Base-by-base conservation (phyloP, 2,888 invertebrate species). In the Serripes groenlandicus region DNA sequence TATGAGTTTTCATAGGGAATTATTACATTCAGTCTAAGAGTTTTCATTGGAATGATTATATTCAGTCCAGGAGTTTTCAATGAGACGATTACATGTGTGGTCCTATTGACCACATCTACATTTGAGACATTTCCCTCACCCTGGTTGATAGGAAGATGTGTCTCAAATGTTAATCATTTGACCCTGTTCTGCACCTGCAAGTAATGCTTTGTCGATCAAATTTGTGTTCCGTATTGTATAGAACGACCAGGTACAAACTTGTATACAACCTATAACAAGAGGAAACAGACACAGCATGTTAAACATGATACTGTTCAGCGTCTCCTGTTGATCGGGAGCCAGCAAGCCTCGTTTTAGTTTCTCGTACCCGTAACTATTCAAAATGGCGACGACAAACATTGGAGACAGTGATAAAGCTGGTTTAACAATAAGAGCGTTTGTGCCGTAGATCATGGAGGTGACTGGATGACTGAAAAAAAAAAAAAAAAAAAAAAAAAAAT, bases 371-470 rank as follows among this genome's bases (percentile, higher is more conserved):
- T 91, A 91, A 28, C 60, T 52, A 75, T 93, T 93, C 30, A 94
- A 85, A 28, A 94, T 88, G 35, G 83, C 87, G 9, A 93, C 92
- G 0, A 91, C 88, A 23, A 94, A 32, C 93, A 94, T 94, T 0
- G 94, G 94, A 0, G 92, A 88, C 18, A 94, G 62, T 5, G 94
- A 94, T 21, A 88, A 88, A 42, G 94, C 93, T 21, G 94, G 94
- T 74, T 94, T 94, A 5, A 92, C 92, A 49, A 94, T 83, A 26
- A 94, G 85, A 7, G 94, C 94, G 78, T 94, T 94, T 7, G 90
- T 91, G 21, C 93, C 94, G 86, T 89, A 94, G 26, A 94, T 90
- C 92, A 93, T 92, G 2, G 94, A 93, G 0, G 94, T 92, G 28
- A 93, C 88, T 0, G 93, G 94, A 72, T 91, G 90, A 21, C 94